Percentiles rank a stretch among this genome's conserved stretches.
phyloP scores from a whole-genome alignment of 2,797 vertebrate species.

The Anomalospiza imberbis region DNA sequence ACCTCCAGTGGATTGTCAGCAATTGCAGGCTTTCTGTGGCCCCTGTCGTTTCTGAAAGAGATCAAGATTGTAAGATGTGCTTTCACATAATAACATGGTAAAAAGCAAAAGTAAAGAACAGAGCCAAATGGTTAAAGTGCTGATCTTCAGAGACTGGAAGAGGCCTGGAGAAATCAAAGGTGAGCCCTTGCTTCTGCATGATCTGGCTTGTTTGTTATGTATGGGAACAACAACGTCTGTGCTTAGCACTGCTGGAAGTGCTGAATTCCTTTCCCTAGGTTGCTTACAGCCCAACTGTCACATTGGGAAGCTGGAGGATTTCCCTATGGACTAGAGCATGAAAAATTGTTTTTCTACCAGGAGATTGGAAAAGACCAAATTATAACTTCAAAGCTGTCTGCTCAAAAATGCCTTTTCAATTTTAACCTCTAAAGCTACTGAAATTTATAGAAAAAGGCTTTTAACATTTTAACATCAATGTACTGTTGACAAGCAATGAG shows the following conservation, averaged over 20 bases:
- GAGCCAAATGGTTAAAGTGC: background rate
- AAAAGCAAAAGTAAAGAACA: background rate
- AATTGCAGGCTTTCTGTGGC: background rate
- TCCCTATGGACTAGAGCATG: background rate
- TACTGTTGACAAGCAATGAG: background rate
- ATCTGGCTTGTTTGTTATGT: background rate
- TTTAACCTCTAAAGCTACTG: background rate
- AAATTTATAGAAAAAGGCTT: background rate
- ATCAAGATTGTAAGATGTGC: background rate
- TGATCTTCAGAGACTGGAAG: background rate
- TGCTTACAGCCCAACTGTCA: background rate
- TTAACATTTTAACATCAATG: background rate
- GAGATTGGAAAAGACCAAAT: background rate
- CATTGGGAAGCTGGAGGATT: background rate
- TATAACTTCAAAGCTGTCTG: background rate
- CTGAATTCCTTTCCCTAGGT: background rate
- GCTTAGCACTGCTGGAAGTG: background rate
- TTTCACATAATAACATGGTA: slow-evolving; percentile 7
- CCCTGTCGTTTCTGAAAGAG: background rate
- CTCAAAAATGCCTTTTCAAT: background rate
- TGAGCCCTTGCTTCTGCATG: background rate
- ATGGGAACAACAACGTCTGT: accelerated
- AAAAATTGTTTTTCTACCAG: background rate
- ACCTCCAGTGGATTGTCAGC: background rate
- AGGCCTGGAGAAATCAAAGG: background rate